These are phyloP conservation scores for Sebastiscus albofasciatus DNA, from an alignment of 2,797 vertebrate species.

Conservation along the genomic window DNA sequence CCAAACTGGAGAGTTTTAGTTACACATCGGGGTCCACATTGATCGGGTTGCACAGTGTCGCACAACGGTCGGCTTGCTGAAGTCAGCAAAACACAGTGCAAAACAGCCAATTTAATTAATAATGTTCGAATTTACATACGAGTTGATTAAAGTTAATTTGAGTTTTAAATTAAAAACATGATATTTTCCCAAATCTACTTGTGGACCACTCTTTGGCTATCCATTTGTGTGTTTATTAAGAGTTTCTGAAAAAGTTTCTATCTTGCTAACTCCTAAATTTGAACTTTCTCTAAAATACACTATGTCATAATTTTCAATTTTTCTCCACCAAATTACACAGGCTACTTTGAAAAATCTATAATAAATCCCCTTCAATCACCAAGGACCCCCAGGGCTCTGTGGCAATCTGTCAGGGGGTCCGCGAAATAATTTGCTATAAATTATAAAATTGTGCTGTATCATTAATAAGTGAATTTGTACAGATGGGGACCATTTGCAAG, in stretches of 20 bases:
- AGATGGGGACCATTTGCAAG: no score
- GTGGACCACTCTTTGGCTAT: background rate
- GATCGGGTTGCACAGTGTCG: fast-evolving
- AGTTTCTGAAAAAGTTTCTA: background rate
- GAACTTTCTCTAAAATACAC: background rate
- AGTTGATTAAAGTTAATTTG: background rate
- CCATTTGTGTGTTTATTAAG: background rate
- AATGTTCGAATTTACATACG: background rate
- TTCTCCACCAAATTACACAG: background rate
- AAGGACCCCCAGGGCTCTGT: no score
- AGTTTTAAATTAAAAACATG: no score
- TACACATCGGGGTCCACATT: background rate
- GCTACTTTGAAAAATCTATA: background rate
- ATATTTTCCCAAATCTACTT: background rate
- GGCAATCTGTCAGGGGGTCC: no score
- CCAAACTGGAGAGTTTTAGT: background rate
- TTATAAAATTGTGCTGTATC: no score
- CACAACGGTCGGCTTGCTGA: no score
- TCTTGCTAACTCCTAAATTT: background rate
- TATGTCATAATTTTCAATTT: background rate
- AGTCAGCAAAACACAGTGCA: background rate
- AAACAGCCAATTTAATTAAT: background rate
- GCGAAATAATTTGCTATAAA: no score
- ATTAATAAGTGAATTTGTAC: no score
- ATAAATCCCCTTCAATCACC: background rate